Evolutionary conservation across 2,113 vertebrate genomes (phyloP).

Genomic region (Pseudorhombus dupliciocellatus): DNA sequence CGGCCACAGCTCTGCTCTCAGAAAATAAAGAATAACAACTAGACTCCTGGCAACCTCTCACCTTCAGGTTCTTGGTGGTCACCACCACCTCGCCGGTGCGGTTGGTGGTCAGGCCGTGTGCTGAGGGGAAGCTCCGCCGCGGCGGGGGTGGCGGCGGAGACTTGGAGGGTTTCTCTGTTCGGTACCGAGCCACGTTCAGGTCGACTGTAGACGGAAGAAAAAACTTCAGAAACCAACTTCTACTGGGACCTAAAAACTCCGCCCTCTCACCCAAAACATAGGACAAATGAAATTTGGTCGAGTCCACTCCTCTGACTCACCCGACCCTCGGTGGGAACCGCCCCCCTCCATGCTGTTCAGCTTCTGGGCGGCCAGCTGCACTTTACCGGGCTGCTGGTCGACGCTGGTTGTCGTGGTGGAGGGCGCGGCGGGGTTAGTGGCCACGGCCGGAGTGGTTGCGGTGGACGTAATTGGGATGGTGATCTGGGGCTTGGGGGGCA

Average conservation of each 20-base stretch:
- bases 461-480: constrained; percentile 76
- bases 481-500: constrained; percentile 79
- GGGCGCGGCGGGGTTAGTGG: constrained; percentile 67
- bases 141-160: constrained; percentile 93
- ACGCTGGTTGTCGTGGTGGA: constrained; percentile 71
- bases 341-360: constrained; percentile 85
- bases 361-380: constrained; percentile 84
- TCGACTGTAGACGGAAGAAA: constrained; percentile 80
- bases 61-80: constrained; percentile 87
- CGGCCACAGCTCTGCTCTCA: too few relatives aligned
- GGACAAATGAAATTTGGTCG: too few relatives aligned
- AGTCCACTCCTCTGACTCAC: constrained; percentile 70
- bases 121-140: constrained; percentile 93
- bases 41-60: constrained; percentile 21
- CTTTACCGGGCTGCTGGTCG: constrained; percentile 88
- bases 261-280: too few relatives aligned
- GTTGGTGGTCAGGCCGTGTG: constrained; percentile 90
- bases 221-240: not conserved
- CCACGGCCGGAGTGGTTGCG: constrained; percentile 64
- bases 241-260: too few relatives aligned
- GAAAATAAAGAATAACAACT: too few relatives aligned
- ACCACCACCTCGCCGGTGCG: constrained; percentile 90
- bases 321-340: constrained; percentile 87
- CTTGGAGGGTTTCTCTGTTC: constrained; percentile 95
- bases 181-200: constrained; percentile 88